phyloP scores from a whole-genome alignment of 2,797 vertebrate genomes.

The Lates japonicus region DNA sequence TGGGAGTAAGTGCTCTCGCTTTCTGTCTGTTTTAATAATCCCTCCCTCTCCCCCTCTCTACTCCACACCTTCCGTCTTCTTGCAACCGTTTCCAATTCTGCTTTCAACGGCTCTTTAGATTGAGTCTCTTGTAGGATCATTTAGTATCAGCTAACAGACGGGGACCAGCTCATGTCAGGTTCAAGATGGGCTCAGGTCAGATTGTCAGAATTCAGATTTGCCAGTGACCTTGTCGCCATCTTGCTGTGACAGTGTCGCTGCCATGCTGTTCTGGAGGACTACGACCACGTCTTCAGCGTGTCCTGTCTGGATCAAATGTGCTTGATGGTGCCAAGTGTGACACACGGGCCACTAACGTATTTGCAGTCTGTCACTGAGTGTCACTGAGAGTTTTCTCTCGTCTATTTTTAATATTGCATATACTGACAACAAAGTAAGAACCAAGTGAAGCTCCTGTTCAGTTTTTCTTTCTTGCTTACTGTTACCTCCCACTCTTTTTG shows the following conservation, averaged over 20 bases:
- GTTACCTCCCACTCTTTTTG: neutral
- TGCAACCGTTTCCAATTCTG: no score
- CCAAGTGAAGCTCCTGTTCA: neutral
- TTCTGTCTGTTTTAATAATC: slow-evolving; percentile 46
- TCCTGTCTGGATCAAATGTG: slow-evolving; percentile 12
- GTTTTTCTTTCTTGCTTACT: neutral
- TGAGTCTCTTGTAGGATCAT: slow-evolving; percentile 18
- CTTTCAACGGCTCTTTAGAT: slow-evolving; percentile 5
- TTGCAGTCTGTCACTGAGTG: slow-evolving; percentile 12
- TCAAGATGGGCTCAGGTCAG: slow-evolving; percentile 17
- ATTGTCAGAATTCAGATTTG: slow-evolving; percentile 10
- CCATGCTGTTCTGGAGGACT: slow-evolving; percentile 2
- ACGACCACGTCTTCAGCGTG: slow-evolving; percentile 4
- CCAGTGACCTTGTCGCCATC: slow-evolving; percentile 10
- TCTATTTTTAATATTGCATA: neutral
- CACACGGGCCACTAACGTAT: slow-evolving; percentile 11
- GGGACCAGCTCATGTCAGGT: slow-evolving; percentile 13
- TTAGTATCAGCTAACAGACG: slow-evolving; percentile 7
- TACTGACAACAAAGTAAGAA: neutral
- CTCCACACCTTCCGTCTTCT: no score
- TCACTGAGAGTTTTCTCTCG: neutral
- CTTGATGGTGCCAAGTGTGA: slow-evolving; percentile 22
- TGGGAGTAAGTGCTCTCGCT: slow-evolving; percentile 55
- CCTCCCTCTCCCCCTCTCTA: slow-evolving; percentile 11
- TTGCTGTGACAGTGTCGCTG: neutral